Evolutionary conservation across 35 echinoderm and acorn worm species (phyloP).

Genomic region (Heliocidaris tuberculata): DNA sequence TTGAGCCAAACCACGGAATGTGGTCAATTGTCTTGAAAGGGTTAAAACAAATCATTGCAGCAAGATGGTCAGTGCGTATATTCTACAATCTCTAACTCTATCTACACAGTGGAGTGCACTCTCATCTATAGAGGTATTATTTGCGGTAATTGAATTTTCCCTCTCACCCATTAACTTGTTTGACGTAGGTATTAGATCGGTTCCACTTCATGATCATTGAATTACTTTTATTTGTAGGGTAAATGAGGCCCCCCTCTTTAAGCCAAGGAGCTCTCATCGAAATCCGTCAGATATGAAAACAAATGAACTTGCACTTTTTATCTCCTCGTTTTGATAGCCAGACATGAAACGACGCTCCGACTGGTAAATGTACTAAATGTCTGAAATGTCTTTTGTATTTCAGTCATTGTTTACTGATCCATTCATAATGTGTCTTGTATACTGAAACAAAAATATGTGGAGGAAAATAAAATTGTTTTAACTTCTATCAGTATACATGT

Average conservation of each 20-base stretch:
- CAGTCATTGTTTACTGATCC: background rate
- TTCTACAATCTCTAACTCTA: background rate
- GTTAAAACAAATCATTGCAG: background rate
- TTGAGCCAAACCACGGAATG: no score
- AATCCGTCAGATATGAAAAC: background rate
- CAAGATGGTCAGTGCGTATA: background rate
- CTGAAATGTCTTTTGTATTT: background rate
- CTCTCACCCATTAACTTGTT: constrained; percentile 26
- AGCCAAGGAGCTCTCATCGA: background rate
- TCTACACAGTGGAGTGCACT: background rate
- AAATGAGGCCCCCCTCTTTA: background rate
- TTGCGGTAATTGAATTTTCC: constrained; percentile 36
- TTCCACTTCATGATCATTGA: constrained; percentile 1
- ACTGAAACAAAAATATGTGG: background rate
- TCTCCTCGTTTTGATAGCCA: background rate
- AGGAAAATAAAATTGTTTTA: background rate
- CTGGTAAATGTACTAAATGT: background rate
- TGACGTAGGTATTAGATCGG: constrained; percentile 32
- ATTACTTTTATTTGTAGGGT: background rate
- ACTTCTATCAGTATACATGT: no score
- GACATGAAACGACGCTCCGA: background rate
- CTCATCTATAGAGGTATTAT: background rate
- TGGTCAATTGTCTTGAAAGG: no score
- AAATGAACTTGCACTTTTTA: background rate
- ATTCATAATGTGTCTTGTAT: background rate